Conservation (phyloP, 30 jellyfish, hydroid and myxozoan genomes). For the Turritopsis dohrnii region DNA sequence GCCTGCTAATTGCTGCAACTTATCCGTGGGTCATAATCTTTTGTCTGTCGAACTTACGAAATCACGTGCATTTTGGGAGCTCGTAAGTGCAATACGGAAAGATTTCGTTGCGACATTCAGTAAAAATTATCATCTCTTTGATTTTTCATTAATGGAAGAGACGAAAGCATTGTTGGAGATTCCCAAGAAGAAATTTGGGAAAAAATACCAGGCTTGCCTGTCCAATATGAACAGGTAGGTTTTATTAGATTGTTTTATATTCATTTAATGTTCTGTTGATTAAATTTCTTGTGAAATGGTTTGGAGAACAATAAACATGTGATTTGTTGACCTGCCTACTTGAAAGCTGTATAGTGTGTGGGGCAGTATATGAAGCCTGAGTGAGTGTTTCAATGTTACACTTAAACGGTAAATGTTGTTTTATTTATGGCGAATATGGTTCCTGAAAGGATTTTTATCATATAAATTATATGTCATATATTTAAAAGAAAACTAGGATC, state of each 20-base stretch:
- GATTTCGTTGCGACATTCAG: not conserved
- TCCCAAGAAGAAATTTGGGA: not conserved
- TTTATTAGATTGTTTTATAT: no score
- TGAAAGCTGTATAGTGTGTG: no score
- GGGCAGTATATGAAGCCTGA: no score
- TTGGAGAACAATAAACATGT: not conserved
- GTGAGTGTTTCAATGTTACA: no score
- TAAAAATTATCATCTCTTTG: not conserved
- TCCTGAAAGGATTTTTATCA: no score
- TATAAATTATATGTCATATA: no score
- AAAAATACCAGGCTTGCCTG: not conserved
- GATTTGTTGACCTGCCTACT: no score
- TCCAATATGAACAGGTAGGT: slow-evolving; percentile 7
- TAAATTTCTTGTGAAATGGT: not conserved
- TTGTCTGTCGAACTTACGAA: not conserved
- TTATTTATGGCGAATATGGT: no score
- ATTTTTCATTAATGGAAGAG: not conserved
- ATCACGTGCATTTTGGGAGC: not conserved
- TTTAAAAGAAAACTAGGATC: no score
- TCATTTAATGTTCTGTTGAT: not conserved
- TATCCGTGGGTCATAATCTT: not conserved
- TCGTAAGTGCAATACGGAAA: not conserved
- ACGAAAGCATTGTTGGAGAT: not conserved
- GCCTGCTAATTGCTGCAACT: not conserved
- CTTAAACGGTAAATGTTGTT: no score